Conservation (phyloP, 1,140 invertebrate species). For the Lysiphlebus fabarum region DNA sequence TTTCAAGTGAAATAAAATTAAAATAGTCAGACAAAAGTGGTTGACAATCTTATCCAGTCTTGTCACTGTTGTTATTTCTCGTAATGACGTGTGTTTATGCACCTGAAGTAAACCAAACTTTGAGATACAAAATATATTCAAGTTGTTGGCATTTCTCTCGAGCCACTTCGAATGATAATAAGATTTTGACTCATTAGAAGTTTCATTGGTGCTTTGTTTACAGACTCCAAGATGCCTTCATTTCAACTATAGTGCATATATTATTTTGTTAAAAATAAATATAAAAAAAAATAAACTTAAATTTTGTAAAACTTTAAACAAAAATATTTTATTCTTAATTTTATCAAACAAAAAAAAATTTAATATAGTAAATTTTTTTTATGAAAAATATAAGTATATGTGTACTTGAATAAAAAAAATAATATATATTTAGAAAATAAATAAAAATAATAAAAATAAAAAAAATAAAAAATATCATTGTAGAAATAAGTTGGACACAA, state of each 20-base stretch:
- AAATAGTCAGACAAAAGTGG: background rate
- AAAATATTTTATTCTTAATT: too few species aligned
- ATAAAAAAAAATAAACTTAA: too few species aligned
- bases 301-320: too few species aligned
- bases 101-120: conserved; percentile 42
- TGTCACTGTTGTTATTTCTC: conserved; percentile 33
- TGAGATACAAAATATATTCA: conserved; percentile 28
- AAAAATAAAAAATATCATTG: conserved; percentile 19
- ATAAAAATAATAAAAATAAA: conserved; percentile 10
- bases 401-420: conserved; percentile 1
- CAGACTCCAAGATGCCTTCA: conserved; percentile 7
- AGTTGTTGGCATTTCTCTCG: conserved; percentile 23
- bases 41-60: background rate
- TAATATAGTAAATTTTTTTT: too few species aligned
- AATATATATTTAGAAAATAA: conserved; percentile 3
- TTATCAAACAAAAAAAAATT: too few species aligned
- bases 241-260: too few species aligned
- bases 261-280: too few species aligned
- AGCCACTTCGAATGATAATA: conserved; percentile 41
- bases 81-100: conserved; percentile 44
- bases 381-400: too few species aligned
- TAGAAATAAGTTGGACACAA: conserved; percentile 36
- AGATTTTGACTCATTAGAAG: conserved; percentile 46
- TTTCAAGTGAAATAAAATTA: background rate
- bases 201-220: conserved; percentile 47